Conservation (phyloP, 2,888 invertebrate species). For the Drosophila nr. perissopoda region DNA sequence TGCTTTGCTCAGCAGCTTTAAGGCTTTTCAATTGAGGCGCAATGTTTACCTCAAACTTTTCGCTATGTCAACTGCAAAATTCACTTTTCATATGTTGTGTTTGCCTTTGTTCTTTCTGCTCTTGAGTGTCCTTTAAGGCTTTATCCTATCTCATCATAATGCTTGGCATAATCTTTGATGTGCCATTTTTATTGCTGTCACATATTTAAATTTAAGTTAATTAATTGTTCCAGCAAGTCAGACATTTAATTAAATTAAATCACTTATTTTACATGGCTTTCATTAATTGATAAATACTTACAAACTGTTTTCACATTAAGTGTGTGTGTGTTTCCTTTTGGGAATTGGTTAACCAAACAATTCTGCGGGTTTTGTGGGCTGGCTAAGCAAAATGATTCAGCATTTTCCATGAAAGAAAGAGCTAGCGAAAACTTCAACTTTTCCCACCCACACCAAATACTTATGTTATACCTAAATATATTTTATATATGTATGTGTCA, state of each 20-base stretch:
- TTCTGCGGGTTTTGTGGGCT: not conserved
- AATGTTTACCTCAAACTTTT: conserved; percentile 16
- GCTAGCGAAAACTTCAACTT: not conserved
- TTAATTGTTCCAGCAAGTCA: not conserved
- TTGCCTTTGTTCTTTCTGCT: not conserved
- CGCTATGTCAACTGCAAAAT: not conserved
- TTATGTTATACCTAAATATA: not conserved
- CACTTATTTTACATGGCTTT: not conserved
- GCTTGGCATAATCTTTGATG: not conserved
- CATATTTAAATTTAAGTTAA: not conserved
- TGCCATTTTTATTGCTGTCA: not conserved
- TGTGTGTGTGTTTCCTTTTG: not conserved
- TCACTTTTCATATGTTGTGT: not conserved
- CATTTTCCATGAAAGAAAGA: not conserved
- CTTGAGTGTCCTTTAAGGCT: not conserved
- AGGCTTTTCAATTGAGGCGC: not conserved
- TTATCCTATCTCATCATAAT: not conserved
- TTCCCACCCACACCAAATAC: not conserved
- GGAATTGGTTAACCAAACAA: not conserved
- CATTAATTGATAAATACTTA: not conserved
- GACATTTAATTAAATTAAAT: not conserved
- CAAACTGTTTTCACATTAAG: not conserved
- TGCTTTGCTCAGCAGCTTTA: not conserved
- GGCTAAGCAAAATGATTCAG: not conserved
- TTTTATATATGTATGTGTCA: not conserved